Conservation (phyloP, 1,140 invertebrate genomes). For the Coptotermes formosanus region DNA sequence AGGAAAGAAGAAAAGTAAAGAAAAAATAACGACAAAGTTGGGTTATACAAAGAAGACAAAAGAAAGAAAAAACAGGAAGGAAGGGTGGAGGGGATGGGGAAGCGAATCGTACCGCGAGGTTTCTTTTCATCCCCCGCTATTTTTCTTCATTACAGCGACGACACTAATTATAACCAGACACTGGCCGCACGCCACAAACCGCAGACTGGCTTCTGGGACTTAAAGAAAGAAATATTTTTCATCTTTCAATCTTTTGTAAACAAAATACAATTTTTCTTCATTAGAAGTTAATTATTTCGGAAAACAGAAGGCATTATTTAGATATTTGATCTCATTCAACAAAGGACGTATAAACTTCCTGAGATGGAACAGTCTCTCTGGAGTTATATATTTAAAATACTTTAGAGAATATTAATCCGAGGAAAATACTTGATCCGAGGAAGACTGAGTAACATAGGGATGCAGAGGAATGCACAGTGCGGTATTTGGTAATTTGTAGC, state of each 20-base stretch:
- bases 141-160: background rate
- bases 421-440: no score
- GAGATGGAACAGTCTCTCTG: background rate
- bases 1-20: background rate
- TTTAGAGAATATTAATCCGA: background rate
- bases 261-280: slow-evolving; percentile 15
- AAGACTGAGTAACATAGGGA: no score
- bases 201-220: background rate
- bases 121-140: slow-evolving; percentile 14
- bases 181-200: background rate
- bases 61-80: slow-evolving; percentile 1
- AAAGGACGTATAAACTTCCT: background rate
- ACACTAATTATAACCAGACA: slow-evolving; percentile 9
- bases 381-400: background rate
- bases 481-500: no score
- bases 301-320: background rate
- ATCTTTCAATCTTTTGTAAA: background rate
- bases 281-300: slow-evolving; percentile 13
- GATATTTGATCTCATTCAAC: background rate
- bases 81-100: no score
- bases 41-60: slow-evolving; percentile 4
- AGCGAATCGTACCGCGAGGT: background rate
- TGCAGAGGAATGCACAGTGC: no score
- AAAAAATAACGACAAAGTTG: slow-evolving; percentile 14
- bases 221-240: slow-evolving; percentile 5